Evolutionary conservation across 2,113 vertebrate species (phyloP).

Genomic region (Oostethus manadensis): DNA sequence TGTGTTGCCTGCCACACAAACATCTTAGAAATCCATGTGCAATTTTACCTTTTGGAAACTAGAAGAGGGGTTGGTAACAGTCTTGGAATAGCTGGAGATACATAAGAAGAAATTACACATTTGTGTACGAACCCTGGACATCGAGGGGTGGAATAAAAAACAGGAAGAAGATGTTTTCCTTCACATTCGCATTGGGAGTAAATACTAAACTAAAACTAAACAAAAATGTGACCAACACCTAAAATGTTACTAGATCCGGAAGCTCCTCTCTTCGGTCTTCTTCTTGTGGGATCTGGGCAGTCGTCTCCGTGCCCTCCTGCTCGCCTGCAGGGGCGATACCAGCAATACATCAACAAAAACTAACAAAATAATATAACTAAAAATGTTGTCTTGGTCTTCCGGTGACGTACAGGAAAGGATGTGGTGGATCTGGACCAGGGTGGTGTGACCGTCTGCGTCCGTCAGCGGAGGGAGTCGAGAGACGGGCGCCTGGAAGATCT

Average conservation of each 20-base stretch:
- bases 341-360: not conserved
- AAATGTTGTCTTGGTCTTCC: not conserved
- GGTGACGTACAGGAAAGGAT: constrained; percentile 60
- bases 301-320: constrained; percentile 47
- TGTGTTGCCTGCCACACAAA: too few species aligned
- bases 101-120: too few species aligned
- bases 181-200: constrained; percentile 50
- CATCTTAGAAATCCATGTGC: too few species aligned
- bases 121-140: too few species aligned
- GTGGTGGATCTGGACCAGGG: constrained; percentile 69
- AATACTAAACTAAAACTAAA: constrained; percentile 19
- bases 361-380: not conserved
- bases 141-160: too few species aligned
- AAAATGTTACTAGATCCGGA: constrained; percentile 46
- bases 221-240: constrained; percentile 20
- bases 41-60: too few species aligned
- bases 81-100: too few species aligned
- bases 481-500: constrained; percentile 55
- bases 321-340: constrained; percentile 28
- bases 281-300: not conserved
- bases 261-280: constrained; percentile 32
- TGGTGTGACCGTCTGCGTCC: constrained; percentile 58
- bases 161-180: not conserved
- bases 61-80: too few species aligned
- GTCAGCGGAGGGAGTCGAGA: constrained; percentile 57